Conservation (phyloP, 2,113 vertebrate genomes). For the Mandrillus leucophaeus region DNA sequence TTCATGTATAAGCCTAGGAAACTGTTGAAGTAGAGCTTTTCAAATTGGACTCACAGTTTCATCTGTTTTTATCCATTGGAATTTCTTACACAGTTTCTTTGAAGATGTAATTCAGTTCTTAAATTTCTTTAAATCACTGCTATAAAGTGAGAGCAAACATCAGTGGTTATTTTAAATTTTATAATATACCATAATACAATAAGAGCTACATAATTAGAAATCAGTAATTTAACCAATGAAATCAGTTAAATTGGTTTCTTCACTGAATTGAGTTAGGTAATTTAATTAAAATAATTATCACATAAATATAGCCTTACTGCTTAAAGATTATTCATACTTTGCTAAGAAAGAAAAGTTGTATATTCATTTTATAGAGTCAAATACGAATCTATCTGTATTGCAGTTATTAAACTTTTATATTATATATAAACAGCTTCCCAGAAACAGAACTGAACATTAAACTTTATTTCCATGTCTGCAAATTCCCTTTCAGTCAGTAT, state of each 20-base stretch:
- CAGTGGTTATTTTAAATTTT: slow-evolving; percentile 23
- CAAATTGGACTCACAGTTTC: background rate
- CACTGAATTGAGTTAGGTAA: background rate
- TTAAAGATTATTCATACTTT: slow-evolving; percentile 26
- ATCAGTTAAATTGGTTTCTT: background rate
- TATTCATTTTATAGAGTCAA: slow-evolving; percentile 21
- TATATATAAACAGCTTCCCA: background rate
- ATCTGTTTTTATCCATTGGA: background rate
- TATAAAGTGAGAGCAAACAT: background rate
- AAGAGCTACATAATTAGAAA: background rate
- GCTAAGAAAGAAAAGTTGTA: background rate
- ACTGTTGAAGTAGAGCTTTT: background rate
- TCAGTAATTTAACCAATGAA: slow-evolving; percentile 38
- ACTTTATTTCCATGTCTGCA: background rate
- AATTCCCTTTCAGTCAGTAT: background rate
- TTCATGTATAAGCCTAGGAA: background rate
- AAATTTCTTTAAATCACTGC: background rate
- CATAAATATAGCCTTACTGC: background rate
- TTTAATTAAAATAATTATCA: slow-evolving; percentile 21
- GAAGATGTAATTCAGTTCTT: background rate
- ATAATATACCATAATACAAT: background rate
- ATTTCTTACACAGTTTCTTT: background rate
- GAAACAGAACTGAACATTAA: slow-evolving; percentile 26
- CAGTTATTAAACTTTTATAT: background rate
- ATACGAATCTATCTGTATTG: slow-evolving; percentile 24